Percentiles rank a stretch among this genome's conserved stretches.
phyloP scores from a whole-genome alignment of 2,797 vertebrate genomes.

The Neomorphus geoffroyi region DNA sequence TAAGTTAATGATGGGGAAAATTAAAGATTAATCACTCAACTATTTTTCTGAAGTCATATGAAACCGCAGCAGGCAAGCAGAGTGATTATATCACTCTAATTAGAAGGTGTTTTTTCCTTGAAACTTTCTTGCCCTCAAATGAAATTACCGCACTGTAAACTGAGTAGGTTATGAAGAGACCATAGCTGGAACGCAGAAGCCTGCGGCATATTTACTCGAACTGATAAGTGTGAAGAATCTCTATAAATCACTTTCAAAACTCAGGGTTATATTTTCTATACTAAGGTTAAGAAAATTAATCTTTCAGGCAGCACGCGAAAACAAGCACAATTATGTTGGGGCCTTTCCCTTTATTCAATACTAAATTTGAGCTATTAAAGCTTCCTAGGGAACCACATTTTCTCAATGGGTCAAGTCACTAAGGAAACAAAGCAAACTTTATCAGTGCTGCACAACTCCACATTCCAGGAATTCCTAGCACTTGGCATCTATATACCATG shows the following conservation, averaged over 20 bases:
- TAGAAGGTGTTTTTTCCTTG: constrained; percentile 56
- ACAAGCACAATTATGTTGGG: constrained; percentile 70
- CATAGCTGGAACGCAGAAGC: constrained; percentile 40
- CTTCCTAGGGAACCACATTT: constrained; percentile 81
- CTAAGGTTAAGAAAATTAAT: constrained; percentile 76
- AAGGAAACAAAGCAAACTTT: constrained; percentile 97
- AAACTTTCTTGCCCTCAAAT: constrained; percentile 64
- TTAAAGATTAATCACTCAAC: constrained; percentile 73
- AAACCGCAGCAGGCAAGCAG: constrained; percentile 60
- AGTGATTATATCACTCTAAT: constrained; percentile 68
- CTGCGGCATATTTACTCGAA: constrained; percentile 52
- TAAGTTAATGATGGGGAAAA: constrained; percentile 76
- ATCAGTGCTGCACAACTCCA: constrained; percentile 89
- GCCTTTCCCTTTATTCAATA: constrained; percentile 72
- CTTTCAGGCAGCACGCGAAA: constrained; percentile 78
- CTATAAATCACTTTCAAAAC: constrained; percentile 69
- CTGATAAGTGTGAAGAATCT: constrained; percentile 62
- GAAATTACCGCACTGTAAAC: constrained; percentile 51
- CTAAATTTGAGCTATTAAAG: constrained; percentile 76
- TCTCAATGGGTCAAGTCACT: constrained; percentile 87
- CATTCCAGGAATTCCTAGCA: constrained; percentile 95
- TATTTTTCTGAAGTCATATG: constrained; percentile 76
- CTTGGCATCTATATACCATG: constrained; percentile 86
- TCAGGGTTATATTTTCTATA: constrained; percentile 62
- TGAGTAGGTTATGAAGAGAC: constrained; percentile 16